Conservation (phyloP, 2,888 invertebrate species). For the Thysanoteuthis rhombus region DNA sequence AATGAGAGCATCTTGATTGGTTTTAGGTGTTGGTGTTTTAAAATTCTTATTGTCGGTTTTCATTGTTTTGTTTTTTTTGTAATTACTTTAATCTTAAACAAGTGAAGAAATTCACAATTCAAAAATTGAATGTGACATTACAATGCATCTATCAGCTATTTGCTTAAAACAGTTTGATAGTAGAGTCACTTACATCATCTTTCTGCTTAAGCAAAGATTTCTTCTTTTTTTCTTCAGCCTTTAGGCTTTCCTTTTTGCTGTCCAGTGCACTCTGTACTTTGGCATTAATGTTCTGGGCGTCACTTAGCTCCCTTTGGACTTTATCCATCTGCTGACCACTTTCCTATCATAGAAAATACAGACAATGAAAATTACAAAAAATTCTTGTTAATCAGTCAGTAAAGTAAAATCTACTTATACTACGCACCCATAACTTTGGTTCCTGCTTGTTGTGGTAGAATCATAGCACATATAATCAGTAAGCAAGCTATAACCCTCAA, state of each 20-base stretch:
- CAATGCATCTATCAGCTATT: background rate
- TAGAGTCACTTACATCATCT: constrained; percentile 71
- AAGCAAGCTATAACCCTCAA: too few species aligned
- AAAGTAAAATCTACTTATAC: too few species aligned
- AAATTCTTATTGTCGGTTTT: too few species aligned
- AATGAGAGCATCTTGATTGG: too few species aligned
- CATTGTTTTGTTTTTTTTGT: too few species aligned
- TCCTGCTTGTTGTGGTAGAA: too few species aligned
- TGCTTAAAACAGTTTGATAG: background rate
- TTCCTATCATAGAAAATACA: constrained; percentile 70
- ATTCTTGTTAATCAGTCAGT: background rate
- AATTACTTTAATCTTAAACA: too few species aligned
- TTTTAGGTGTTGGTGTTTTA: too few species aligned
- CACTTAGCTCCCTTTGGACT: constrained; percentile 76
- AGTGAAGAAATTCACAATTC: too few species aligned
- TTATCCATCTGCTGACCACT: constrained; percentile 75
- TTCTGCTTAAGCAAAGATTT: constrained; percentile 77
- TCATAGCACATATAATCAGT: too few species aligned
- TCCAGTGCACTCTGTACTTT: constrained; percentile 75
- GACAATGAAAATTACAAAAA: background rate
- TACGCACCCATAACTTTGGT: too few species aligned
- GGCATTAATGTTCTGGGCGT: constrained; percentile 77
- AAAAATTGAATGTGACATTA: too few species aligned
- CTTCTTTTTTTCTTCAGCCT: constrained; percentile 77
- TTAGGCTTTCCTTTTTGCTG: constrained; percentile 75